A percentile compares a stretch with the other conserved stretches of the same genome.
phyloP scores from a whole-genome alignment of 1,140 invertebrate species.

The Propsilocerus akamusi region DNA sequence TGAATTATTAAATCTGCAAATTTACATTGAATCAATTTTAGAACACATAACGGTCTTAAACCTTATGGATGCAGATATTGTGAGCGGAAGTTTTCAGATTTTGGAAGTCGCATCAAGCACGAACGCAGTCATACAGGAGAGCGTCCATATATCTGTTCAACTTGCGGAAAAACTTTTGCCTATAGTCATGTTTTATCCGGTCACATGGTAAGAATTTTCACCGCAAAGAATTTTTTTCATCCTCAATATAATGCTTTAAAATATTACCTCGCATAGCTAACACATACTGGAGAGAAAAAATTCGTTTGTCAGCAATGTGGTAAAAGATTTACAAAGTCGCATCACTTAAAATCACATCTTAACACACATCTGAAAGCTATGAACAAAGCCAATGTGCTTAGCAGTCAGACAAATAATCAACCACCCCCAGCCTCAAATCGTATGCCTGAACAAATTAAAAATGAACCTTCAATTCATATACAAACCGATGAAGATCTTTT shows the following conservation, averaged over 20 bases:
- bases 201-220: slow-evolving; percentile 21
- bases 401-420: too few relatives aligned
- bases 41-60: slow-evolving; percentile 32
- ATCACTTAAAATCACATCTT: slow-evolving; percentile 19
- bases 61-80: slow-evolving; percentile 53
- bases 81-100: slow-evolving; percentile 44
- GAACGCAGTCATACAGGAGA: slow-evolving; percentile 62
- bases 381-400: too few relatives aligned
- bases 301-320: slow-evolving; percentile 24
- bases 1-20: neutral
- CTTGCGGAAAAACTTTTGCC: slow-evolving; percentile 51
- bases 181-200: slow-evolving; percentile 38
- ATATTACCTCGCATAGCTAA: slow-evolving; percentile 15
- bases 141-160: slow-evolving; percentile 45
- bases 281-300: slow-evolving; percentile 42
- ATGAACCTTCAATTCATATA: too few relatives aligned
- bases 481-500: too few relatives aligned
- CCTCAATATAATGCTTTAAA: neutral
- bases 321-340: slow-evolving; percentile 18
- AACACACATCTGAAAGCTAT: slow-evolving; percentile 21
- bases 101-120: slow-evolving; percentile 41
- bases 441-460: too few relatives aligned
- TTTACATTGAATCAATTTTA: neutral
- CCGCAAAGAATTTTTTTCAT: neutral
- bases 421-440: too few relatives aligned